Evolutionary conservation across 2,113 vertebrate species (phyloP), one percentile per base, ranked within the genome.

Genomic region (Clupea harengus): DNA sequence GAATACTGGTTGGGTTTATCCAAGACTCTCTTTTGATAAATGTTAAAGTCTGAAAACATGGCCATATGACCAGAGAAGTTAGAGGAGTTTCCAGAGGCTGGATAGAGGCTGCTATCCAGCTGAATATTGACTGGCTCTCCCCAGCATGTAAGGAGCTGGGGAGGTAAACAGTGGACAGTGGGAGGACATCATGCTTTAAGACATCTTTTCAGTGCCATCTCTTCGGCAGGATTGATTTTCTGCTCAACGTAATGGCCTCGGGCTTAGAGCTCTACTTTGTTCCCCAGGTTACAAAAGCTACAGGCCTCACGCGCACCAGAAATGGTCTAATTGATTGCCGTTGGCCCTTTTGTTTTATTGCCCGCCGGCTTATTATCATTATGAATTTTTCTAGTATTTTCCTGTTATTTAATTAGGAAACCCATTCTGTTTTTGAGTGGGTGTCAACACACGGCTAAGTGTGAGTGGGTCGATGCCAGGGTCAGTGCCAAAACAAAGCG

Each of bases 401-500:
- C 28, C 10, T 39, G 67, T 11, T 39, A 17, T 75, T 75, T 75
- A 4, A 32, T 39, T 75, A n/a, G 4, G 0, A 60, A n/a, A 25
- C 22, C 0, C 6, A 6, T 67, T 67, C 7, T 28, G 2, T 72
- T 72, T 72, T 72, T 11, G 67, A 75, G 28, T 28, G n/a, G n/a
- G 64, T 39, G 67, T 75, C 28, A 32, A 15, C 67, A 75, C 13
- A 75, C 17, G 13, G 28, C 20, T 39, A 15, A 32, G 28, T 13
- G 28, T 75, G 67, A 13, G 25, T 75, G 67, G 67, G 39, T 75
- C 11, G 11, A 75, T 75, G 28, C 67, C 67, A 75, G 67, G 10
- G 67, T 39, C 28, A 32, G 88, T 87, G 83, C 80, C 84, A 44
- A 87, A 82, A 88, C 90, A 91, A 94, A 89, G 85, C 45, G 83